Evolutionary conservation across 2,888 invertebrate species (phyloP).

Genomic region (Zelleria hepariella): DNA sequence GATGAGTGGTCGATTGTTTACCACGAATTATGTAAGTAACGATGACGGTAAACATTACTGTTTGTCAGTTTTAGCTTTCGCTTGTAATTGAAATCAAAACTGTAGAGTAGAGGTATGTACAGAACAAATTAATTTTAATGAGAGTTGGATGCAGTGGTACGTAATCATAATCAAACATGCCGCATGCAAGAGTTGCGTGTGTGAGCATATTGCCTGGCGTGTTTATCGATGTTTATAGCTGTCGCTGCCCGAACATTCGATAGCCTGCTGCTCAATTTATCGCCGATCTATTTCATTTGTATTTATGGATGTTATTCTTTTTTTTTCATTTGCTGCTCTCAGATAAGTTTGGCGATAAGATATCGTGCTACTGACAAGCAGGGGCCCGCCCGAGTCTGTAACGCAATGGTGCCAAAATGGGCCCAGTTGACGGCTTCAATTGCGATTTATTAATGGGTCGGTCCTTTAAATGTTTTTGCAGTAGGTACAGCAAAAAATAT

Average conservation of each 20-base stretch:
- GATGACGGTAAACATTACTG: background rate
- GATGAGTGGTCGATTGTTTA: background rate
- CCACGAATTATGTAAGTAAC: background rate
- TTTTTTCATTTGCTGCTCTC: too few species aligned
- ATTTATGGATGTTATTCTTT: background rate
- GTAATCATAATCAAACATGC: background rate
- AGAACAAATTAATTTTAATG: background rate
- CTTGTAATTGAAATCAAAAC: background rate
- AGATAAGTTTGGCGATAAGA: too few species aligned
- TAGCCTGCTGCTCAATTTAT: slow-evolving; percentile 1
- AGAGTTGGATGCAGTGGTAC: background rate
- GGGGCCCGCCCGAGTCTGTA: too few species aligned
- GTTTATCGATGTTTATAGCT: background rate
- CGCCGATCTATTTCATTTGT: background rate
- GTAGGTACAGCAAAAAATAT: too few species aligned
- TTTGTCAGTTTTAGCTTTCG: background rate
- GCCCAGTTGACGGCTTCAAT: too few species aligned
- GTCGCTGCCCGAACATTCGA: slow-evolving; percentile 6
- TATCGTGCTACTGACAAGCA: too few species aligned
- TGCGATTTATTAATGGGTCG: too few species aligned
- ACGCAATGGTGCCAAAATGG: too few species aligned
- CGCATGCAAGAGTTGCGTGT: background rate
- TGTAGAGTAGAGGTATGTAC: too few species aligned
- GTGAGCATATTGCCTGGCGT: background rate
- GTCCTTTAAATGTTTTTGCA: too few species aligned